Conservation (phyloP, 2,797 vertebrate genomes). For the Paramormyrops hopkinsi region DNA sequence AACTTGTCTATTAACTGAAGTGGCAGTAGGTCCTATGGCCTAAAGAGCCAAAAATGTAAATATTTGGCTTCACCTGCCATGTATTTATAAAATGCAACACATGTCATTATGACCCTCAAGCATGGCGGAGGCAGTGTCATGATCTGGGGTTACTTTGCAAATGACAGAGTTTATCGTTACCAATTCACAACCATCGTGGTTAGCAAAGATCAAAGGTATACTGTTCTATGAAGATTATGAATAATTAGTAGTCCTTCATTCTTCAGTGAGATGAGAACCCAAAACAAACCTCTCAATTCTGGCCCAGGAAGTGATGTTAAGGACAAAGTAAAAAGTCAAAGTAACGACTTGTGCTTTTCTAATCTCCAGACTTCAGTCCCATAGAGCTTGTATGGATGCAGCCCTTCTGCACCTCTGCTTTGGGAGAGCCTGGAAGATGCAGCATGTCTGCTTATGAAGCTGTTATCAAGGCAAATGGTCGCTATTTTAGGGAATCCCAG, state of each 20-base stretch:
- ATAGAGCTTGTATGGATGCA: not conserved
- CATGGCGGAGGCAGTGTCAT: not conserved
- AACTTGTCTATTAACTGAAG: not conserved
- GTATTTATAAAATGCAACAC: not conserved
- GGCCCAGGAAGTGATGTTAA: not conserved
- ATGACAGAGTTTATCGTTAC: not conserved
- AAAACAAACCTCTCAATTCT: not conserved
- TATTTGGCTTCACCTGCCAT: not conserved
- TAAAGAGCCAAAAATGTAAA: not conserved
- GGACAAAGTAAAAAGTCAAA: not conserved
- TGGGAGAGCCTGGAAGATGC: not conserved
- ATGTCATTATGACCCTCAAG: not conserved
- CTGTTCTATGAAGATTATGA: not conserved
- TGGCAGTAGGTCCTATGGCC: not conserved
- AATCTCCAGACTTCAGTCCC: not conserved
- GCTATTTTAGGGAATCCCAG: not conserved
- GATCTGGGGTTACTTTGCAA: not conserved
- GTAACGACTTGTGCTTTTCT: not conserved
- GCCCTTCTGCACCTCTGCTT: not conserved
- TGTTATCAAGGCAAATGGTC: not conserved
- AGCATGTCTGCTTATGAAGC: not conserved
- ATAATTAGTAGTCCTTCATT: not conserved
- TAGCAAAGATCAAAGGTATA: not conserved
- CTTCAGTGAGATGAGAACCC: not conserved
- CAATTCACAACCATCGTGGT: not conserved